A percentile compares a stretch with the other conserved stretches of the same genome.
Conservation (phyloP, 2,797 vertebrate genomes). For the Neomorphus geoffroyi region DNA sequence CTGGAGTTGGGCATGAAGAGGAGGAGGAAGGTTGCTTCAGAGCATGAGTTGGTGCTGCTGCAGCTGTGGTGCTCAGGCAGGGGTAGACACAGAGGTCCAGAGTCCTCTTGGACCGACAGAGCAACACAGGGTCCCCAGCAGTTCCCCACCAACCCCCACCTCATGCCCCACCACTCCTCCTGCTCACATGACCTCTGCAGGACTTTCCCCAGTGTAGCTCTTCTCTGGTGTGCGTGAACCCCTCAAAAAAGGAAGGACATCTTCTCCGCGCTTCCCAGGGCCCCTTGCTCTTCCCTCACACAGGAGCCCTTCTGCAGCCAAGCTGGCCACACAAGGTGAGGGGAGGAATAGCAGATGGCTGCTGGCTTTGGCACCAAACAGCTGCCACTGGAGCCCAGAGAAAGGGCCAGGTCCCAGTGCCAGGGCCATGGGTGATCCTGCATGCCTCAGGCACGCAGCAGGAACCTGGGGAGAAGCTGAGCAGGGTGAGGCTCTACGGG, state of each 20-base stretch:
- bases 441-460: too few relatives aligned
- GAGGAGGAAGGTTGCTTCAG: background rate
- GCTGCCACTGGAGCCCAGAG: too few relatives aligned
- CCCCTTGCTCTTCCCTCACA: background rate
- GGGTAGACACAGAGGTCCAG: too few relatives aligned
- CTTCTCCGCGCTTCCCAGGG: background rate
- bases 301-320: background rate
- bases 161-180: too few relatives aligned
- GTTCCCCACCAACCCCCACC: background rate
- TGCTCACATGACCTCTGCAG: background rate
- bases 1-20: background rate
- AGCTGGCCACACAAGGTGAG: fast-evolving
- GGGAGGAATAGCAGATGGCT: background rate
- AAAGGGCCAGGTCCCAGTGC: background rate
- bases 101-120: too few relatives aligned
- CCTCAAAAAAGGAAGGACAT: background rate
- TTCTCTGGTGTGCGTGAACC: background rate
- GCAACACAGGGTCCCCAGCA: too few relatives aligned
- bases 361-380: background rate
- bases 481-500: too few relatives aligned
- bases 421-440: too few relatives aligned
- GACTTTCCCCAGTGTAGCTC: background rate
- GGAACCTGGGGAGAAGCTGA: background rate
- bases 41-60: too few relatives aligned
- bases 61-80: too few relatives aligned